Evolutionary conservation across 2,113 vertebrate genomes (phyloP).

Genomic region (Alethe diademata): DNA sequence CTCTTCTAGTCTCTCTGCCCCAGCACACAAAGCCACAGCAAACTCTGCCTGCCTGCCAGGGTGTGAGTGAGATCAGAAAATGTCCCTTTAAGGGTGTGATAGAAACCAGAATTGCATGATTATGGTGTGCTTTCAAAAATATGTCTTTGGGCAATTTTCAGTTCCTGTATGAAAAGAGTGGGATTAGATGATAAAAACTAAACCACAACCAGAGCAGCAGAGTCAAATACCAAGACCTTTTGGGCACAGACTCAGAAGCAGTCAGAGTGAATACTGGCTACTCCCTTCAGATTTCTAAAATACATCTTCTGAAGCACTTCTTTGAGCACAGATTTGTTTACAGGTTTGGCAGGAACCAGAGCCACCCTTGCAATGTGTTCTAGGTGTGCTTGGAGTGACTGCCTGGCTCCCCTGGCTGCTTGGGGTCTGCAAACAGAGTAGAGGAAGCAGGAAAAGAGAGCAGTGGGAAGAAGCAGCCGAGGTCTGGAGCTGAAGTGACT

Average conservation of each 20-base stretch:
- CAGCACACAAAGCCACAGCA: background rate
- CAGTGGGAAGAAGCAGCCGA: fast-evolving
- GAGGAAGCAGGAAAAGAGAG: background rate
- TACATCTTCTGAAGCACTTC: background rate
- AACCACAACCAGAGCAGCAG: background rate
- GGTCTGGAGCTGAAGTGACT: background rate
- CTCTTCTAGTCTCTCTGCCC: background rate
- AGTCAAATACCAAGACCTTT: background rate
- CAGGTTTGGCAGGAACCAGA: background rate
- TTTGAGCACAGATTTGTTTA: background rate
- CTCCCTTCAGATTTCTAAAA: background rate
- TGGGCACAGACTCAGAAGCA: background rate
- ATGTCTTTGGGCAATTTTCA: background rate
- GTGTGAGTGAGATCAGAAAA: background rate
- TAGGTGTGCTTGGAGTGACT: fast-evolving
- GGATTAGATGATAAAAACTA: background rate
- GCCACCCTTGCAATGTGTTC: background rate
- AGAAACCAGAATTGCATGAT: slow-evolving; percentile 8
- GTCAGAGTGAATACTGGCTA: background rate
- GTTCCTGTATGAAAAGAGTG: background rate
- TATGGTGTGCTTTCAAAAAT: slow-evolving; percentile 1
- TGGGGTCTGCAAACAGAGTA: background rate
- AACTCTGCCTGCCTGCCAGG: background rate
- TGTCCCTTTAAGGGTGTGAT: background rate
- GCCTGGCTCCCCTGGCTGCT: fast-evolving